Evolutionary conservation across 2,888 invertebrate species (phyloP), one percentile per base, ranked within the genome.

Genomic region (Acronicta leporina): DNA sequence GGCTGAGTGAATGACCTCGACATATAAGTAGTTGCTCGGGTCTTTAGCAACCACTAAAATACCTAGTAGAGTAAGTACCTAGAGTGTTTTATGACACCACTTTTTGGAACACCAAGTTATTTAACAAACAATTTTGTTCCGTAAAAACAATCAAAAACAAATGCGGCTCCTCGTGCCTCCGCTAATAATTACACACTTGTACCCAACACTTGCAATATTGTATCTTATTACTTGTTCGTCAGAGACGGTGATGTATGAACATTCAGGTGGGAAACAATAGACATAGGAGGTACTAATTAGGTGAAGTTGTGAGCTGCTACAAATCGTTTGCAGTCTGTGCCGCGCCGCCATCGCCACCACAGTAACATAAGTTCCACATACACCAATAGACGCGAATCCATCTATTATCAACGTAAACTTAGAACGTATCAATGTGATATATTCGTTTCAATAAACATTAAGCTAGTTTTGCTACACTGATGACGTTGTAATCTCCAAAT

Each of bases 221-320:
- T 20, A 33, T 51, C 30, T 16, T 68, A 52, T 8, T 13, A 6
- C 7, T 13, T 0, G 9, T 0, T 13, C 0, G 6, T 20, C 45
- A 59, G 10, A 7, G 44, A 1, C n/a, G 27, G 9, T 16, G 14
- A n/a, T 1, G 40, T n/a, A 9, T 30, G 50, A 20, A 15, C 1
- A 1, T 9, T 11, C n/a, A 48, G 35, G 50, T 42, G n/a, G 16
- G 20, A 20, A 3, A 20, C 5, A 45, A 38, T 27, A 58, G 51
- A 51, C 56, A 16, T 15, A 16, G 41, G 45, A 51, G 43, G 53
- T 51, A 54, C 59, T 68, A 71, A 71, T 68, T 68, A 68, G 60
- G 11, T 8, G 27, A 55, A 71, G 52, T 71, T 54, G 66, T 49
- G 56, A 47, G 57, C 49, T 43, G 43, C 54, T 64, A 40, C 53